phyloP scores from a whole-genome alignment of 2,888 invertebrate species.

The Aproaerema taeniolella region DNA sequence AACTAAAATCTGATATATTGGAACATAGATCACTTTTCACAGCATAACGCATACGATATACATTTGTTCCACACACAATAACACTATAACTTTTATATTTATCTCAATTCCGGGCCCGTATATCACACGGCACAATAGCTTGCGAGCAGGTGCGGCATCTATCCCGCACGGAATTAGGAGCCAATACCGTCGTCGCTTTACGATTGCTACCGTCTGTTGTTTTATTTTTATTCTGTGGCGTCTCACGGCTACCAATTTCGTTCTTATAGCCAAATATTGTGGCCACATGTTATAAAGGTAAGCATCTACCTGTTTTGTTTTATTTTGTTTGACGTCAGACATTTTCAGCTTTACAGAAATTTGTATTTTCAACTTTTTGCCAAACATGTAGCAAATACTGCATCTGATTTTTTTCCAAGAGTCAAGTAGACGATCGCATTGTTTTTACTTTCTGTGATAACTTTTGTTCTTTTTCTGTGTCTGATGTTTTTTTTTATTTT shows the following conservation, averaged over 20 bases:
- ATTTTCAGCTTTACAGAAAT: neutral
- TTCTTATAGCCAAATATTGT: conserved; percentile 1
- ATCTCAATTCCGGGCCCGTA: conserved; percentile 36
- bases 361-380: no score
- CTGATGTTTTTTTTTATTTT: neutral
- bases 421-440: no score
- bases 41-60: no score
- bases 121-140: conserved; percentile 40
- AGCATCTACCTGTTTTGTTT: neutral
- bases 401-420: no score
- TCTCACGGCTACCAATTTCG: conserved; percentile 7
- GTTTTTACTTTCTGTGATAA: no score
- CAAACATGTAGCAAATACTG: no score
- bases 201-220: conserved; percentile 31
- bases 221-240: conserved; percentile 19
- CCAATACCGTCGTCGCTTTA: conserved; percentile 54
- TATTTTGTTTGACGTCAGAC: neutral
- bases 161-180: conserved; percentile 60
- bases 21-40: no score
- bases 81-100: conserved; percentile 23
- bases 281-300: conserved; percentile 2
- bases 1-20: no score
- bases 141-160: conserved; percentile 54
- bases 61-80: conserved; percentile 6
- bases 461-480: neutral